Evolutionary conservation across 2,888 invertebrate species (phyloP), one percentile per base, ranked within the genome.

Genomic region (Leptopilina drosophilae): DNA sequence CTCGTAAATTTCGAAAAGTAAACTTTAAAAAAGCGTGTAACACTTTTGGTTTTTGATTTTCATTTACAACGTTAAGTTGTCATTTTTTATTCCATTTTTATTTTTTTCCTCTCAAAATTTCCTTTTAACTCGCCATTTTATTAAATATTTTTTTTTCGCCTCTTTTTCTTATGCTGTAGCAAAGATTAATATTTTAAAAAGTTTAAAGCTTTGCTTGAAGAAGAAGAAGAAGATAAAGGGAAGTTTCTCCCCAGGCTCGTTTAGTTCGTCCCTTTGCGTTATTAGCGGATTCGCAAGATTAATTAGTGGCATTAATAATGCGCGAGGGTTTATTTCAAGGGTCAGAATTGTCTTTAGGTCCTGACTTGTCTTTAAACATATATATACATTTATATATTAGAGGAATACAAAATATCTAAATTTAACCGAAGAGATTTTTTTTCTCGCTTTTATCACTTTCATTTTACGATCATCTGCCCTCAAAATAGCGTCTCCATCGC

Each of bases 231-330:
- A 73, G 73, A 73, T 73, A 73, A 73, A 73, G 56, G 73, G 33
- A 59, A 73, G 53, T 26, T 73, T 40, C 56, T 56, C 73, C 73
- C 64, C 62, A 64, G 81, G 79, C 79, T 80, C 83, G 59, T 81
- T 77, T 80, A 80, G 80, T 69, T 49, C 78, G 77, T 81, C 82
- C 82, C 82, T 81, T 82, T 77, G 76, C 81, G 83, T 86, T 87
- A 86, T 86, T 84, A 86, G 84, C 82, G 85, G 85, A 85, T 84
- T 83, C 85, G 82, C 80, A 85, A 84, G 84, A 86, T 86, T 85
- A 86, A 86, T 86, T 86, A 85, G 83, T 82, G 83, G 76, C 84
- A 84, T 87, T 84, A 85, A 86, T 87, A 85, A 85, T 84, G 82
- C 84, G 82, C 67, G 78, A 80, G 85, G 85, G 84, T 85, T 82